phyloP scores from a whole-genome alignment of 2,797 vertebrate genomes.

The Iguana delicatissima region DNA sequence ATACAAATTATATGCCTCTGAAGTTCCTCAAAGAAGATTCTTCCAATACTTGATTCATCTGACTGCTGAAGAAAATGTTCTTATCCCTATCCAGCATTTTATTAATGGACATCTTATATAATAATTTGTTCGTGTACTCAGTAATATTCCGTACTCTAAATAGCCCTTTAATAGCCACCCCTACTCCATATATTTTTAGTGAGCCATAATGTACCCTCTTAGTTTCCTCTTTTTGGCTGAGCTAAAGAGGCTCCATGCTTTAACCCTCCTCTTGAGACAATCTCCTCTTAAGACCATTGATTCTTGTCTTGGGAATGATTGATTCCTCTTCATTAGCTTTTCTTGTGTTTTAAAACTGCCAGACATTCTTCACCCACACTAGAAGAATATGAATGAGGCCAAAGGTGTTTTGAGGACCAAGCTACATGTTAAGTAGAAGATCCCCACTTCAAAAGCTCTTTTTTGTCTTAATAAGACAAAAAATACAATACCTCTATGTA shows the following conservation, averaged over 20 bases:
- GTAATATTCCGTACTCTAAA: neutral
- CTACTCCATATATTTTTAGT: slow-evolving; percentile 7
- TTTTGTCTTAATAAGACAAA: neutral
- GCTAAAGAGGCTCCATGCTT: neutral
- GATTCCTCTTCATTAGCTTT: neutral
- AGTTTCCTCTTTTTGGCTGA: neutral
- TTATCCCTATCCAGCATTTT: slow-evolving; percentile 1
- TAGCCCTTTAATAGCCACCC: slow-evolving; percentile 2
- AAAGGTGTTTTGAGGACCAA: neutral
- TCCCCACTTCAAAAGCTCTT: neutral
- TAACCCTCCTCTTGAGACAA: neutral
- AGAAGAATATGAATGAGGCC: slow-evolving; percentile 6
- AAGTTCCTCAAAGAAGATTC: neutral
- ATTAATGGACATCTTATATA: slow-evolving; percentile 13
- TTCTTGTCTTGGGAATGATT: slow-evolving; percentile 5
- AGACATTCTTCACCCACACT: neutral
- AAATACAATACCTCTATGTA: neutral
- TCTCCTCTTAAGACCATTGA: slow-evolving; percentile 25
- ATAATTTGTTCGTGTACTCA: slow-evolving; percentile 15
- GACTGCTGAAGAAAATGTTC: neutral
- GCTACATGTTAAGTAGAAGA: neutral
- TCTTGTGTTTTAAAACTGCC: neutral
- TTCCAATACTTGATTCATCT: neutral
- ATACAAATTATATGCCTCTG: neutral
- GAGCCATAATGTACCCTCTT: slow-evolving; percentile 6